Evolutionary conservation across 2,113 vertebrate species (phyloP).

Genomic region (Maccullochella peelii): DNA sequence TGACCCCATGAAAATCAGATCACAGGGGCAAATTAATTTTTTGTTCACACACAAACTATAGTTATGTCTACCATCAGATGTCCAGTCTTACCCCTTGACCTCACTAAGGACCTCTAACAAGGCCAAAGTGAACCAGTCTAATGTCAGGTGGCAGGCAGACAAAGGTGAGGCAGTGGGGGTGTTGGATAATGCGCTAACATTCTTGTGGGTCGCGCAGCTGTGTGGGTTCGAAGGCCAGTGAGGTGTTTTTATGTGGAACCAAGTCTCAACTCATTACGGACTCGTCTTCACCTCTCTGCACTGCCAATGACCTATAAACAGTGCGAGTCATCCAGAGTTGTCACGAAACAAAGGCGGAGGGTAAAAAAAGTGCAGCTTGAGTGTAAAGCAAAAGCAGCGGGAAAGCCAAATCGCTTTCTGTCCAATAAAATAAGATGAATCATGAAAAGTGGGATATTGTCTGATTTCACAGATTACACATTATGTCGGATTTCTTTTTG

Average conservation of each 20-base stretch:
- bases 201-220: constrained; percentile 72
- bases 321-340: constrained; percentile 35
- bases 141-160: constrained; percentile 79
- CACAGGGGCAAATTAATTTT: constrained; percentile 1
- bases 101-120: constrained; percentile 52
- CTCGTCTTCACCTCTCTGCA: constrained; percentile 62
- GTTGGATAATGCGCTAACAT: constrained; percentile 74
- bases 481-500: neutral
- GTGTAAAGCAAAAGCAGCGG: constrained; percentile 43
- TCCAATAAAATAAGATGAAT: constrained; percentile 32
- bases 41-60: constrained; percentile 38
- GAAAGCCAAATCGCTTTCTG: constrained; percentile 10
- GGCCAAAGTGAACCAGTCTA: constrained; percentile 66
- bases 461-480: constrained; percentile 32
- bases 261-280: constrained; percentile 79
- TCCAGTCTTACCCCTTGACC: constrained; percentile 60
- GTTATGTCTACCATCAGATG: constrained; percentile 37
- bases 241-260: constrained; percentile 70
- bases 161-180: constrained; percentile 77
- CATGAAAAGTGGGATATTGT: constrained; percentile 54
- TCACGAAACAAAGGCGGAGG: constrained; percentile 65
- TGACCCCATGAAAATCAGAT: neutral
- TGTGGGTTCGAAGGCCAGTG: constrained; percentile 52
- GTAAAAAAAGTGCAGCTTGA: constrained; percentile 21
- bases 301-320: constrained; percentile 79